These are phyloP conservation scores for Eulithis testata DNA, from an alignment of 2,888 invertebrate genomes.

Conservation along the genomic window DNA sequence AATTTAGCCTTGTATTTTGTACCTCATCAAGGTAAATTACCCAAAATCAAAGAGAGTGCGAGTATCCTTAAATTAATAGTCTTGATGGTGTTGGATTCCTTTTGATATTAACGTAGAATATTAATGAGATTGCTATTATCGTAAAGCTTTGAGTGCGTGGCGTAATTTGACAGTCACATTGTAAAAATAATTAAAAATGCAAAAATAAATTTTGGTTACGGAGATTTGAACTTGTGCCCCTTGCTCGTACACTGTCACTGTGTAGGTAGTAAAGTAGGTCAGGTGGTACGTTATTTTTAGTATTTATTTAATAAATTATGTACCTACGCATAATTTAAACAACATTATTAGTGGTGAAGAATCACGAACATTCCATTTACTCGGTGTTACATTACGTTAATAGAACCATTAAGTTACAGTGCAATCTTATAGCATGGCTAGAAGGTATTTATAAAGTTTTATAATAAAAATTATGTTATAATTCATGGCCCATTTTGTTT, in stretches of 20 bases:
- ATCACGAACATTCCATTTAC: conserved; percentile 64
- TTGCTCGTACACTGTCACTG: neutral
- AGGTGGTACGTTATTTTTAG: conserved; percentile 1
- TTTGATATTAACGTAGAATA: conserved; percentile 31
- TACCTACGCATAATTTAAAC: conserved; percentile 45
- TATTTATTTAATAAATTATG: conserved; percentile 10
- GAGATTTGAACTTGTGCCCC: neutral
- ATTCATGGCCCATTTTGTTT: conserved; percentile 13
- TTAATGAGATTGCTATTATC: conserved; percentile 39
- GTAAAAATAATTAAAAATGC: neutral
- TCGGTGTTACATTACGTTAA: conserved; percentile 66
- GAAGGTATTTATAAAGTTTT: conserved; percentile 56
- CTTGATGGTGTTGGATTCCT: conserved; percentile 39
- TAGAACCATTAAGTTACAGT: conserved; percentile 60
- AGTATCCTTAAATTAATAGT: conserved; percentile 46
- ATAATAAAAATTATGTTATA: conserved; percentile 31
- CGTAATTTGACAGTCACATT: neutral
- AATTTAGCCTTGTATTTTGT: conserved; percentile 11
- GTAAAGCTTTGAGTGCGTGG: conserved; percentile 13
- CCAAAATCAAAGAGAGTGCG: conserved; percentile 47
- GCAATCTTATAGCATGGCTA: conserved; percentile 72
- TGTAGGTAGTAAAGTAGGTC: neutral
- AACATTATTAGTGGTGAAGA: conserved; percentile 57
- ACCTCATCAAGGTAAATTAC: conserved; percentile 40
- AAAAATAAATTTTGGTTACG: neutral